Base-by-base conservation (phyloP, 2,113 vertebrate species). In the Mastomys coucha region DNA sequence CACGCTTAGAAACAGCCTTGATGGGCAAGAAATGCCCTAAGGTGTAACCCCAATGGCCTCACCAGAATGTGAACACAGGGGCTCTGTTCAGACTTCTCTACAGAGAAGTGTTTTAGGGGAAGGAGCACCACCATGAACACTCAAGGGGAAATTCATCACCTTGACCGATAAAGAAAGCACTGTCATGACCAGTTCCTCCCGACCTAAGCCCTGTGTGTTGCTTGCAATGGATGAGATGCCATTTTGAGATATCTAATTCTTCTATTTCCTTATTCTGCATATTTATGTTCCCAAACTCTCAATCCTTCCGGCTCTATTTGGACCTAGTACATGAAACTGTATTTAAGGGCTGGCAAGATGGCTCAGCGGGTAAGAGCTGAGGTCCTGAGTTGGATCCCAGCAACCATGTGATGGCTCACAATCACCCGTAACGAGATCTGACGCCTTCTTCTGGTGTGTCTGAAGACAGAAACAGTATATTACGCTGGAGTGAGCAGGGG, bases 181-280 rank as follows among this genome's bases (percentile, higher is more conserved):
- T 26, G 13, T 33, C 24, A 67, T 10, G 49, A 76, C 2, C 24
- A 39, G 39, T 2, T 33, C 12, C 10, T 70, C 70, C 24, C 67
- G 1, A 8, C 20, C 51, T 28, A 69, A 72, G 26, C 33, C 42
- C 49, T 2, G 33, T 56, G 33, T 56, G n/a, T 39, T 31, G 51
- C 78, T 0, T 36, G 65, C 39, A 16, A 1, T 76, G 78, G 63
- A 36, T 14, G 17, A 33, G 63, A n/a, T 8, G 16, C 39, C 60
- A 70, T 28, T 31, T 82, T 22, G 45, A 33, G 81, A 42, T 92
- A 81, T 91, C 56, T 36, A 69, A 77, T 91, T 93, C 91, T 39
- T 60, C 22, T 3, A 63, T 80, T 82, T 89, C 22, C 10, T 65
- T 92, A 26, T 42, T 82, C 26, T 33, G 42, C 12, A 1, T 20